Conservation (phyloP, 2,888 invertebrate species). For the Ochropleura plecta region DNA sequence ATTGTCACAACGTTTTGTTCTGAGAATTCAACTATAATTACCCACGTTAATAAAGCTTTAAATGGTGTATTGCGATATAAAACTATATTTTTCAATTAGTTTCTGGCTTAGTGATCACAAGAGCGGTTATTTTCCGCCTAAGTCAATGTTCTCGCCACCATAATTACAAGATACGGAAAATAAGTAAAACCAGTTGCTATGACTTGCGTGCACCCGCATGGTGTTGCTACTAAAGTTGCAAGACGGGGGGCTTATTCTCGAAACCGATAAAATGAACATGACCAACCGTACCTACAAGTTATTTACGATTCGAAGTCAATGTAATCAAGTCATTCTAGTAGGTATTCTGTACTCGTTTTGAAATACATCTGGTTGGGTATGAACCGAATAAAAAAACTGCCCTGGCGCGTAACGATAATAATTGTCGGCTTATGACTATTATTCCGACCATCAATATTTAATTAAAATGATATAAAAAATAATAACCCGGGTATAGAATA, state of each 20-base stretch:
- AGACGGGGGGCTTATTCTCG: constrained; percentile 65
- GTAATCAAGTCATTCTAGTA: constrained; percentile 29
- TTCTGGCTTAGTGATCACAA: constrained; percentile 34
- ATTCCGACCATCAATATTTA: neutral
- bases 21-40: constrained; percentile 34
- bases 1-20: constrained; percentile 41
- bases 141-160: constrained; percentile 73
- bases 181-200: constrained; percentile 77
- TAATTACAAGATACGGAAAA: constrained; percentile 80
- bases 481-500: constrained; percentile 33
- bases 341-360: constrained; percentile 19
- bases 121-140: constrained; percentile 57
- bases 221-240: constrained; percentile 69
- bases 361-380: constrained; percentile 3
- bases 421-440: neutral
- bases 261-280: constrained; percentile 63
- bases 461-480: neutral
- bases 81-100: constrained; percentile 12
- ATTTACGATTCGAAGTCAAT: constrained; percentile 47
- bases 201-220: constrained; percentile 72
- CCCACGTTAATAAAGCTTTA: constrained; percentile 14
- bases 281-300: constrained; percentile 55
- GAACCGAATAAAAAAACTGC: neutral
- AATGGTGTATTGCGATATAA: constrained; percentile 27
- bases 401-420: neutral